Conservation (phyloP, 1,140 invertebrate species). For the Pseudomyrmex cubaensis region DNA sequence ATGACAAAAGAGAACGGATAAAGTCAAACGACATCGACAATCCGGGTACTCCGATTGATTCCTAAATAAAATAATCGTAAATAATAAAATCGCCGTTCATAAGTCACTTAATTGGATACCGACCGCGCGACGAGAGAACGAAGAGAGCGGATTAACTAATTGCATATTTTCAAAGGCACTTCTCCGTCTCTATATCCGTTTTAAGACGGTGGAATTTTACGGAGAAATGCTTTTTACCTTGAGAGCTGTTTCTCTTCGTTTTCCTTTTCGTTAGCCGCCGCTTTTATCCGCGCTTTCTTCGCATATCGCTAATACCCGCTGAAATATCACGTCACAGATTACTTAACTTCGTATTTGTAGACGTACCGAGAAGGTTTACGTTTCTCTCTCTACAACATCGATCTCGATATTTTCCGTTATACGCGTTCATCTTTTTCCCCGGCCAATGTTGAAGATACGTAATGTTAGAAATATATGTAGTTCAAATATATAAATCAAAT, state of each 20-base stretch:
- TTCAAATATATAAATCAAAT: no score
- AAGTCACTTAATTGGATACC: constrained; percentile 26
- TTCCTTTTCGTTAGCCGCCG: constrained; percentile 32
- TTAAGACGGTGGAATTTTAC: constrained; percentile 51
- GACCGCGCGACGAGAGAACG: neutral
- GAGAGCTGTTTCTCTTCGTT: constrained; percentile 26
- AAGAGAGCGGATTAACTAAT: constrained; percentile 35
- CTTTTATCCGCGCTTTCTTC: constrained; percentile 47
- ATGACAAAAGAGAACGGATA: neutral
- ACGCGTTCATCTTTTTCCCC: neutral
- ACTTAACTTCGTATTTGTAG: constrained; percentile 53
- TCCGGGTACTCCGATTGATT: constrained; percentile 11
- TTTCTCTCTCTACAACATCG: neutral
- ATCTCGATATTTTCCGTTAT: constrained; percentile 28
- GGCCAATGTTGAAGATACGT: constrained; percentile 1
- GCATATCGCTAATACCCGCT: constrained; percentile 56
- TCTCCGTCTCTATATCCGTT: constrained; percentile 40
- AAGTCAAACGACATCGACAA: no score
- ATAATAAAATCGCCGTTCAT: constrained; percentile 5
- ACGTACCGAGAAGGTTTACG: constrained; percentile 10
- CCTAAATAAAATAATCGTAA: constrained; percentile 18
- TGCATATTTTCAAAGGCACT: constrained; percentile 37
- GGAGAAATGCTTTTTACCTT: constrained; percentile 53
- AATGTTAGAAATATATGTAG: neutral
- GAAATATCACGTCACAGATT: constrained; percentile 58